Conservation (phyloP, 2,113 vertebrate genomes). For the Ciconia boyciana region DNA sequence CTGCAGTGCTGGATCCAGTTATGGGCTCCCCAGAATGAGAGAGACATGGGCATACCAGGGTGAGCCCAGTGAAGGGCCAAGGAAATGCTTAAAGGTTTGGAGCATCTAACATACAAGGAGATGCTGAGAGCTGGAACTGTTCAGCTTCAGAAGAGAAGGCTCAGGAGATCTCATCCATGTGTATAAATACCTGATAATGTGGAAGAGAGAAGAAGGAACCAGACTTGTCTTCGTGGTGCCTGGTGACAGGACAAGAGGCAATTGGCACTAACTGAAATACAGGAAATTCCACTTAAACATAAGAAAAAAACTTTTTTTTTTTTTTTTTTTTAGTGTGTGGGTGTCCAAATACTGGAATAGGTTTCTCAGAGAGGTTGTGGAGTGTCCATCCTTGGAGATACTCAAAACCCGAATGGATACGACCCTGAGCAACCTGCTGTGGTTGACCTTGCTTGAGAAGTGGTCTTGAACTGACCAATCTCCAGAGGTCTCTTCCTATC, state of each 20-base stretch:
- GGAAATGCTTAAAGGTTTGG: neutral
- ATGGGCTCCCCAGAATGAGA: neutral
- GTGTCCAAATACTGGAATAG: neutral
- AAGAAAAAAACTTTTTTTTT: neutral
- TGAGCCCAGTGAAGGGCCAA: no score
- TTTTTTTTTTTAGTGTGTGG: neutral
- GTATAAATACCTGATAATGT: neutral
- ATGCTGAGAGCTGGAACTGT: neutral
- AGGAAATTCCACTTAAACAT: neutral
- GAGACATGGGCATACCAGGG: neutral
- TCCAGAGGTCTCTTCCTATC: neutral
- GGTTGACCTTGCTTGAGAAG: neutral
- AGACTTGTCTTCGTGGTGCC: neutral
- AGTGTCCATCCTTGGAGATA: neutral
- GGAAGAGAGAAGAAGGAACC: neutral
- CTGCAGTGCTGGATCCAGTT: neutral
- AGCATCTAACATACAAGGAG: neutral
- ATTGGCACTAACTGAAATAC: neutral
- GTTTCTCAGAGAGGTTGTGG: neutral
- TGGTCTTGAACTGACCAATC: neutral
- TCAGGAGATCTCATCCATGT: neutral
- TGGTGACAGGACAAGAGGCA: neutral
- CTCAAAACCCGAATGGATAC: fast-evolving
- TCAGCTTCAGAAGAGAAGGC: neutral
- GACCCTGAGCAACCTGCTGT: neutral